A percentile compares a stretch with the other conserved stretches of the same genome.
phyloP scores from a whole-genome alignment of 2,888 invertebrate species.

The Bombylius discolor region DNA sequence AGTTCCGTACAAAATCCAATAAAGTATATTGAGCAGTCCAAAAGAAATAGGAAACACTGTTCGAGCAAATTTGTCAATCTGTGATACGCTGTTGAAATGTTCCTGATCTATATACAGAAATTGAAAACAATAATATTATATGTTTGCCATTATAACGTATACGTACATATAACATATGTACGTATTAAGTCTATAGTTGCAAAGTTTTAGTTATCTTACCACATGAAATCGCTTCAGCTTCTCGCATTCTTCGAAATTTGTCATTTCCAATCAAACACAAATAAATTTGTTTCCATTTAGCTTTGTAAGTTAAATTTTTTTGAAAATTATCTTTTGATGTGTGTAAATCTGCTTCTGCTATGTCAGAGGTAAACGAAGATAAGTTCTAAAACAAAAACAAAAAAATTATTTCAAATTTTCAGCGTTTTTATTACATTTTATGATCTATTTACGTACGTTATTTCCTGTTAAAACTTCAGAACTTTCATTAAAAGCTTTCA shows the following conservation, averaged over 20 bases:
- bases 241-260: constrained; percentile 56
- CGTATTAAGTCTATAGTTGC: no score
- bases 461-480: constrained; percentile 44
- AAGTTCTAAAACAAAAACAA: constrained; percentile 27
- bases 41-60: constrained; percentile 78
- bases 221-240: constrained; percentile 50
- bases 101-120: constrained; percentile 30
- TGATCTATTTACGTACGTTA: not conserved
- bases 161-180: no score
- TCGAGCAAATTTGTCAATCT: constrained; percentile 70
- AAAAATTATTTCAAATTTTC: not conserved
- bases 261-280: constrained; percentile 70
- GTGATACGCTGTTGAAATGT: constrained; percentile 75
- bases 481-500: constrained; percentile 54
- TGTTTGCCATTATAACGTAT: no score
- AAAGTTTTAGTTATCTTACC: constrained; percentile 8
- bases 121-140: not conserved
- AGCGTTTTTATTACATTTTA: not conserved
- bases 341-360: constrained; percentile 26
- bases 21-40: constrained; percentile 70
- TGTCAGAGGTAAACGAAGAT: constrained; percentile 30
- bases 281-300: constrained; percentile 66
- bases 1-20: constrained; percentile 77
- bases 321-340: constrained; percentile 65
- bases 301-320: constrained; percentile 56